Evolutionary conservation across 2,888 invertebrate genomes (phyloP).

Genomic region (Sthenelais limicola): DNA sequence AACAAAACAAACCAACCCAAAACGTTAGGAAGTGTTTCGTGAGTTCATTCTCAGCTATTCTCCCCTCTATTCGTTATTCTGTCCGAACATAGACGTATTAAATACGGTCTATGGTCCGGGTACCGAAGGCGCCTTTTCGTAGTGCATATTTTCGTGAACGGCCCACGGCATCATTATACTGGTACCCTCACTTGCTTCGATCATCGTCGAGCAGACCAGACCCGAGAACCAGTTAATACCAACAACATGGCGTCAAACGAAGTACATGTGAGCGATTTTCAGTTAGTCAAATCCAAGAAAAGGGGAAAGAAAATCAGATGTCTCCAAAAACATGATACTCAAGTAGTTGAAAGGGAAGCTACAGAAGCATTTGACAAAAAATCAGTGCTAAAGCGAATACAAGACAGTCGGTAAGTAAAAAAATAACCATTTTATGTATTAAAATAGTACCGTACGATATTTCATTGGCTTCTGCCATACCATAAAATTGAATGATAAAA

Average conservation of each 20-base stretch:
- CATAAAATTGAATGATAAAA: too few species aligned
- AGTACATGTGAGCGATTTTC: not conserved
- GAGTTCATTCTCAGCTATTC: too few species aligned
- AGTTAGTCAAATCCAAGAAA: conserved; percentile 6
- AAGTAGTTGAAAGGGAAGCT: not conserved
- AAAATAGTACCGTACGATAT: too few species aligned
- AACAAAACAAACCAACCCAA: too few species aligned
- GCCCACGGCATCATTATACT: too few species aligned
- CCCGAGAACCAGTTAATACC: not conserved
- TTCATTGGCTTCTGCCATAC: too few species aligned
- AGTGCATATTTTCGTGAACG: not conserved
- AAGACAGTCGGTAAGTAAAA: not conserved
- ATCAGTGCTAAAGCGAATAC: not conserved
- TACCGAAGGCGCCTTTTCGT: not conserved
- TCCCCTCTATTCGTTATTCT: too few species aligned
- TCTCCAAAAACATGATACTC: not conserved
- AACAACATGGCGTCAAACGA: conserved; percentile 11
- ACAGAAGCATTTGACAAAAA: not conserved
- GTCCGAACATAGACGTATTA: too few species aligned
- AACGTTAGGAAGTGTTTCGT: too few species aligned
- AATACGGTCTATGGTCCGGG: too few species aligned
- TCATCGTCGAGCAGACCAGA: too few species aligned
- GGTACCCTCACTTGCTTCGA: too few species aligned
- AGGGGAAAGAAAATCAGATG: not conserved
- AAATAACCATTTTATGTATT: not conserved